phyloP scores from a whole-genome alignment of 2,113 vertebrate genomes.

The Solea senegalensis region DNA sequence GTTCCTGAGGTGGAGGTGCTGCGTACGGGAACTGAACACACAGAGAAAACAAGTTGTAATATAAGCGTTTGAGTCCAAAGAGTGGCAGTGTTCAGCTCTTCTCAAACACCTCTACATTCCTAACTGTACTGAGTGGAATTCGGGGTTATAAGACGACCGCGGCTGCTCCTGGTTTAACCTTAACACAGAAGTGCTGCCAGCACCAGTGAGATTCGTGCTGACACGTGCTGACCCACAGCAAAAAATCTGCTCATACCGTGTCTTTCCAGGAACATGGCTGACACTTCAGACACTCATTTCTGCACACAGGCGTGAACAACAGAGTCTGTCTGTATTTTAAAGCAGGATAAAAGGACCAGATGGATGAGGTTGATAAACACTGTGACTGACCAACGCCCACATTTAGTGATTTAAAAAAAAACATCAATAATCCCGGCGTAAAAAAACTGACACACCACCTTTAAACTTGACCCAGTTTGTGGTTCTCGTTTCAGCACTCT shows the following conservation, averaged over 20 bases:
- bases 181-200: constrained; percentile 44
- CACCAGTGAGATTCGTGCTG: constrained; percentile 46
- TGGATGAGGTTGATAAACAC: neutral
- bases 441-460: neutral
- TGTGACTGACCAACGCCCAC: neutral
- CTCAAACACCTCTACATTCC: constrained; percentile 45
- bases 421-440: neutral
- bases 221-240: constrained; percentile 56
- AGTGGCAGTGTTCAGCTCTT: constrained; percentile 23
- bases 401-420: neutral
- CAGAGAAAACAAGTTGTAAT: constrained; percentile 52
- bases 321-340: constrained; percentile 9
- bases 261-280: constrained; percentile 51
- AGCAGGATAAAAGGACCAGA: constrained; percentile 10
- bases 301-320: constrained; percentile 9
- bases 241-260: constrained; percentile 47
- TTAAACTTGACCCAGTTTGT: constrained; percentile 15
- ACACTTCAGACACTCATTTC: constrained; percentile 42
- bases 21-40: constrained; percentile 92
- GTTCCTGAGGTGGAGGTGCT: constrained; percentile 96
- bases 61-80: constrained; percentile 23
- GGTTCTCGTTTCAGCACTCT: constrained; percentile 14
- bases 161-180: constrained; percentile 53
- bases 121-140: constrained; percentile 37
- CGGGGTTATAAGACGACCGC: constrained; percentile 22